A percentile compares a stretch with the other conserved stretches of the same genome.
Evolutionary conservation across 2,797 vertebrate genomes (phyloP).

Genomic region (Harpagifer antarcticus): DNA sequence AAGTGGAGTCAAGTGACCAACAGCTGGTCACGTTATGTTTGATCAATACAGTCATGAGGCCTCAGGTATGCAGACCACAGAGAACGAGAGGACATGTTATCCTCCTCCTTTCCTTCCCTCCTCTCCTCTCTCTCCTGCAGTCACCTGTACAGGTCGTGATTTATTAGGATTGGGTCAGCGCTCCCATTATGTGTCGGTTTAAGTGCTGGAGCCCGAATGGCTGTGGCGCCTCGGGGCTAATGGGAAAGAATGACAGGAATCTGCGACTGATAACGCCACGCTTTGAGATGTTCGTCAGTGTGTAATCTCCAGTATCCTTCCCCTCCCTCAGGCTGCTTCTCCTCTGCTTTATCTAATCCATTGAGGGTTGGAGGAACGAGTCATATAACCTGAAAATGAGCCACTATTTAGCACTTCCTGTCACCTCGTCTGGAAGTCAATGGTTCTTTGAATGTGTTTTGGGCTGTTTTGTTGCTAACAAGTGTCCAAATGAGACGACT

Average conservation of each 20-base stretch:
- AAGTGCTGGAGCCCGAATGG: constrained; percentile 48
- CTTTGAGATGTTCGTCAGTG: constrained; percentile 80
- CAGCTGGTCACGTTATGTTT: constrained; percentile 89
- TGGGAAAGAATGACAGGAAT: constrained; percentile 86
- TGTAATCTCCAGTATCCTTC: constrained; percentile 79
- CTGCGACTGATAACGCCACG: constrained; percentile 77
- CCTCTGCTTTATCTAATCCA: constrained; percentile 40
- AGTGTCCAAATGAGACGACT: too few species aligned
- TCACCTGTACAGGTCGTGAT: constrained; percentile 49
- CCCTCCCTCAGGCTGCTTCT: constrained; percentile 65
- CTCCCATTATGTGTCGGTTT: constrained; percentile 43
- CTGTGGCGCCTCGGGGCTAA: constrained; percentile 74
- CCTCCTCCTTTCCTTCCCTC: background rate
- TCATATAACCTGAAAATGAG: too few species aligned
- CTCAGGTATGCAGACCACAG: constrained; percentile 87
- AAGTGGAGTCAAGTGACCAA: constrained; percentile 93
- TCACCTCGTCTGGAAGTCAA: too few species aligned
- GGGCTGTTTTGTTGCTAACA: too few species aligned
- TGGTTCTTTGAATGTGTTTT: too few species aligned
- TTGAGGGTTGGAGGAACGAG: too few species aligned
- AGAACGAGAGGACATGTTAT: background rate
- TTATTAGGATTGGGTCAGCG: constrained; percentile 34
- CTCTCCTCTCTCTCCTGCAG: background rate
- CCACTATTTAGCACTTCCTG: too few species aligned
- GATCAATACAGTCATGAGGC: constrained; percentile 90